Percentiles rank a stretch among this genome's conserved stretches.
phyloP scores from a whole-genome alignment of 2,888 invertebrate species.

The Amphipyra berbera region DNA sequence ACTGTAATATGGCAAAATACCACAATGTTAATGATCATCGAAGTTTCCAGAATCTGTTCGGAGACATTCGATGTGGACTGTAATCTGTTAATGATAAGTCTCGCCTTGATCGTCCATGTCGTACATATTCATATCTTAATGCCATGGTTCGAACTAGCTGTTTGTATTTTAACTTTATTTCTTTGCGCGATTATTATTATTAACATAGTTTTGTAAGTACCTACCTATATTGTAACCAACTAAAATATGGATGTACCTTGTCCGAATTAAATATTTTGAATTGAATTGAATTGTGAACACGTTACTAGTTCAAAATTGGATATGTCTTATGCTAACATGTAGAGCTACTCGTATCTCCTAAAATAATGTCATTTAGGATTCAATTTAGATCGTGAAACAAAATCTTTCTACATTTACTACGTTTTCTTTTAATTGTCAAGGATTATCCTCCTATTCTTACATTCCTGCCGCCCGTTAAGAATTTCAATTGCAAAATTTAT shows the following conservation, averaged over 20 bases:
- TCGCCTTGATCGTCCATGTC: conserved; percentile 46
- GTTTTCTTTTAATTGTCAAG: neutral
- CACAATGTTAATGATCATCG: conserved; percentile 4
- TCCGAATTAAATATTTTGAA: too few species aligned
- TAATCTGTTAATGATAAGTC: conserved; percentile 50
- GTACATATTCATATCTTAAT: conserved; percentile 35
- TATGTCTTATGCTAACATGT: neutral
- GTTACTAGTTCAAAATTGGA: neutral
- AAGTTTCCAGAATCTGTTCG: conserved; percentile 27
- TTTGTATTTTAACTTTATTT: conserved; percentile 15
- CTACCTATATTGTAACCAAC: too few species aligned
- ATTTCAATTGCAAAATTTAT: conserved; percentile 64
- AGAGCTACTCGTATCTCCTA: neutral
- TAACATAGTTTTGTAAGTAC: too few species aligned
- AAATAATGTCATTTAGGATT: too few species aligned
- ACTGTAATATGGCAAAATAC: conserved; percentile 6
- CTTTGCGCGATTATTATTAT: neutral
- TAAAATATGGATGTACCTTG: too few species aligned
- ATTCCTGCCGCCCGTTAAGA: conserved; percentile 15
- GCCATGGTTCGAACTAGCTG: conserved; percentile 9
- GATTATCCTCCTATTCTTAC: conserved; percentile 9
- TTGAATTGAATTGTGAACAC: too few species aligned
- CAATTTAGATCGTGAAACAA: too few species aligned
- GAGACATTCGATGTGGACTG: conserved; percentile 26
- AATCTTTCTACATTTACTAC: too few species aligned